Evolutionary conservation across 1,140 invertebrate genomes (phyloP).

Genomic region (Listronotus bonariensis): DNA sequence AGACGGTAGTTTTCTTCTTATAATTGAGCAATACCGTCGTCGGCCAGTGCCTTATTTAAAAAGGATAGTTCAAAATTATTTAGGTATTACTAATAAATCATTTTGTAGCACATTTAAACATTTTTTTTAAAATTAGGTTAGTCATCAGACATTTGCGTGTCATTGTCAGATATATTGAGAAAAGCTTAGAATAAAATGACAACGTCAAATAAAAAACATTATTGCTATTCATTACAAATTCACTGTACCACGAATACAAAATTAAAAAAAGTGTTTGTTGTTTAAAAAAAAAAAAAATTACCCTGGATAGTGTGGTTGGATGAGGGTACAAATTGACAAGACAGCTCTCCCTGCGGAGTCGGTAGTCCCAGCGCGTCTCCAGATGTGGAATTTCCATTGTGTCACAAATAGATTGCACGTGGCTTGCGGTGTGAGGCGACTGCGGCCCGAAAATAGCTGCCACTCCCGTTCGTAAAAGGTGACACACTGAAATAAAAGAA

Average conservation of each 20-base stretch:
- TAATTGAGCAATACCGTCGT: too few relatives aligned
- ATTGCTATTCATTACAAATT: too few relatives aligned
- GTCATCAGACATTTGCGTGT: too few relatives aligned
- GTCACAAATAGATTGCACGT: conserved; percentile 95
- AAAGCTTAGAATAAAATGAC: too few relatives aligned
- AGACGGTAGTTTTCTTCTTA: too few relatives aligned
- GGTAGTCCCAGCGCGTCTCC: conserved; percentile 91
- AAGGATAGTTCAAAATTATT: too few relatives aligned
- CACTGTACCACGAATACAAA: neutral
- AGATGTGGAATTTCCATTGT: conserved; percentile 95
- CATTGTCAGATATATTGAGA: too few relatives aligned
- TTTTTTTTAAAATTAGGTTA: too few relatives aligned
- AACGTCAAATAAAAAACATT: too few relatives aligned
- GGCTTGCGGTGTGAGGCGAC: conserved; percentile 84
- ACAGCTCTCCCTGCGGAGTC: conserved; percentile 84
- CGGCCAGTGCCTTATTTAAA: too few relatives aligned
- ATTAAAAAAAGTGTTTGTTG: neutral
- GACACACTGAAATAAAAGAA: conserved; percentile 76
- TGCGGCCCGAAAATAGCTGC: conserved; percentile 94
- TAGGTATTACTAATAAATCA: too few relatives aligned
- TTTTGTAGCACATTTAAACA: too few relatives aligned
- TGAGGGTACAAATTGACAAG: conserved; percentile 94
- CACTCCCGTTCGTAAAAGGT: conserved; percentile 82
- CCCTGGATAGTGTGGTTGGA: conserved; percentile 84
- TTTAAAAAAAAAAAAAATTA: conserved; percentile 55